Evolutionary conservation across 2,797 vertebrate genomes (phyloP).

Genomic region (Vespertilio murinus): DNA sequence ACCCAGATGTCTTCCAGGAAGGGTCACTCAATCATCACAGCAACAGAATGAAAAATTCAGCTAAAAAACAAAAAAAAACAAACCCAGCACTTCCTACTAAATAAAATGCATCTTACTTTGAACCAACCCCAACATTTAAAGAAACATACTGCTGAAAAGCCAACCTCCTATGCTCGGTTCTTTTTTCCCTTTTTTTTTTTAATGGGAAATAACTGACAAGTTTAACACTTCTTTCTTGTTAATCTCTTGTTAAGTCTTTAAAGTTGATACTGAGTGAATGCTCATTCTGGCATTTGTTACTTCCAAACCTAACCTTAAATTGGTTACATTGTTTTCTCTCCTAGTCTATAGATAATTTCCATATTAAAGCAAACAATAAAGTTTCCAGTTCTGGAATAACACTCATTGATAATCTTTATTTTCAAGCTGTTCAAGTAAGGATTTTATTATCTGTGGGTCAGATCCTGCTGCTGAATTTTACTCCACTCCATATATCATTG

Average conservation of each 20-base stretch:
- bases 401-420: constrained; percentile 67
- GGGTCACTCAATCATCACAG: constrained; percentile 58
- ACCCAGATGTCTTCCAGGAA: constrained; percentile 81
- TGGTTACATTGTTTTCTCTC: constrained; percentile 72
- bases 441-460: constrained; percentile 62
- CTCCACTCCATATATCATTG: not conserved
- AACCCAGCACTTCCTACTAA: constrained; percentile 74
- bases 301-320: constrained; percentile 74
- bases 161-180: constrained; percentile 30
- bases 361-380: constrained; percentile 61
- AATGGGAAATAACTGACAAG: constrained; percentile 38
- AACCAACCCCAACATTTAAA: constrained; percentile 70
- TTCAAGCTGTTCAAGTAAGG: constrained; percentile 74
- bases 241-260: constrained; percentile 5
- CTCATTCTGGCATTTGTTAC: constrained; percentile 37
- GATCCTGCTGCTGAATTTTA: constrained; percentile 53
- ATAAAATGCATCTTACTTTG: constrained; percentile 74
- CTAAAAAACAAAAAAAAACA: no score
- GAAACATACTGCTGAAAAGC: constrained; percentile 59
- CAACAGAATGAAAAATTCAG: constrained; percentile 64
- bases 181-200: not conserved
- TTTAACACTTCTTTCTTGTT: constrained; percentile 32
- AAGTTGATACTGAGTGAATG: constrained; percentile 53
- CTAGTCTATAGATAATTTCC: constrained; percentile 54
- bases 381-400: constrained; percentile 38